Evolutionary conservation across 2,888 invertebrate species (phyloP), one percentile per base, ranked within the genome.

Genomic region (Thymelicus acteon): DNA sequence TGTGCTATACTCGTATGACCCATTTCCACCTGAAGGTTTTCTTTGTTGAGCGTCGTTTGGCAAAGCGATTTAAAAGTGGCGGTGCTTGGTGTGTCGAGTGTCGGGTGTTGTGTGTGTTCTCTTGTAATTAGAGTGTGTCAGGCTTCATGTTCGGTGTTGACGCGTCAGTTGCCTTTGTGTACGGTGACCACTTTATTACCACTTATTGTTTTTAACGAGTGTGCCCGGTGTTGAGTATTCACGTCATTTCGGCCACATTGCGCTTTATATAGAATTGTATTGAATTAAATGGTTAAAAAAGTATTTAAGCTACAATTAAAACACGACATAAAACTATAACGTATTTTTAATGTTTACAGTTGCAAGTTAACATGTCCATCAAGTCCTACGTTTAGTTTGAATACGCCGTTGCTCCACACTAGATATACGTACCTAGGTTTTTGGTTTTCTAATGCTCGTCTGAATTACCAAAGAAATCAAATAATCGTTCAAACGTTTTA

Each of bases 21-120:
- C 69, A 70, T 70, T 70, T 70, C 64, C 58, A 69, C 63, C 40
- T 70, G 69, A 70, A 70, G 69, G 63, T 54, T 69, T 69, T 69
- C 69, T 69, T 69, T 69, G 69, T 70, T 64, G 10, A 8, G 58
- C 63, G 63, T 39, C 58, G 57, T 63, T 66, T 63, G 63, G 54
- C 37, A 39, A 62, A 62, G 63, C 40, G 58, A 69, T 52, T 40
- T 65, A 52, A 44, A 57, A 31, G 31, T 57, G 12, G 48, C 48
- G 61, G 57, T 31, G n/a, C 44, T 67, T 40, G 37, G 57, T 48
- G 44, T 67, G 48, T 58, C 8, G 39, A 48, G 48, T 15, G n/a
- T 15, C n/a, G n/a, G n/a, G 49, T 52, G 49, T 8, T 15, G 7
- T 52, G 49, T 19, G 49, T 52, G 49, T 52, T 15, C 19, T 52